Evolutionary conservation across 2,888 invertebrate genomes (phyloP), one percentile per base, ranked within the genome.

Genomic region (Lathronympha strigana): DNA sequence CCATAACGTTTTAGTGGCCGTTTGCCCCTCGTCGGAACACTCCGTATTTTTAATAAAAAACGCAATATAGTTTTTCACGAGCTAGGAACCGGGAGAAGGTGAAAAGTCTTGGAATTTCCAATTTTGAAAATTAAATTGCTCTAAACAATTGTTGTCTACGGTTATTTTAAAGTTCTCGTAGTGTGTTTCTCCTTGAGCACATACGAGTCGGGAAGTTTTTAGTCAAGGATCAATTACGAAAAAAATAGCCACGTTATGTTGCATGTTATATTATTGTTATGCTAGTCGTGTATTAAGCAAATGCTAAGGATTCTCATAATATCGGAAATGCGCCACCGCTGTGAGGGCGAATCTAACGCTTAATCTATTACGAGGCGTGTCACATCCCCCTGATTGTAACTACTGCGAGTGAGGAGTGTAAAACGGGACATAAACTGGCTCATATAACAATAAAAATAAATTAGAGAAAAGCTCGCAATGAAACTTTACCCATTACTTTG

Each of bases 391-490:
- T 79, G 76, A 83, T 81, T 80, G 78, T 84, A 80, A 82, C 80
- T 81, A 82, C 81, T 80, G 77, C 73, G 78, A 61, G 61, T 47
- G 66, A 79, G 75, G 78, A 81, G 78, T 82, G 83, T 88, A 87
- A 88, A 88, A 87, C 76, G 77, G 76, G 73, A 77, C 87, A 83
- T 89, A 86, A 88, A 87, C 82, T 75, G 83, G 75, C 80, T 84
- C 83, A 87, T 87, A 85, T 81, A 88, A 88, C 88, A 84, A 85
- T 90, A 90, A 90, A 90, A 90, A 88, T 88, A 90, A 89, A 90
- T 90, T 86, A 90, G 86, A 88, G 86, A 86, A 88, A 88, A 88
- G 87, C 90, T 82, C 79, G 83, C 87, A 88, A 87, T 88, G 86
- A 86, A 90, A 90, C 88, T 89, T 89, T 79, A 77, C 75, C 84